Conservation (phyloP, 2,797 vertebrate genomes). For the Pipistrellus kuhlii region DNA sequence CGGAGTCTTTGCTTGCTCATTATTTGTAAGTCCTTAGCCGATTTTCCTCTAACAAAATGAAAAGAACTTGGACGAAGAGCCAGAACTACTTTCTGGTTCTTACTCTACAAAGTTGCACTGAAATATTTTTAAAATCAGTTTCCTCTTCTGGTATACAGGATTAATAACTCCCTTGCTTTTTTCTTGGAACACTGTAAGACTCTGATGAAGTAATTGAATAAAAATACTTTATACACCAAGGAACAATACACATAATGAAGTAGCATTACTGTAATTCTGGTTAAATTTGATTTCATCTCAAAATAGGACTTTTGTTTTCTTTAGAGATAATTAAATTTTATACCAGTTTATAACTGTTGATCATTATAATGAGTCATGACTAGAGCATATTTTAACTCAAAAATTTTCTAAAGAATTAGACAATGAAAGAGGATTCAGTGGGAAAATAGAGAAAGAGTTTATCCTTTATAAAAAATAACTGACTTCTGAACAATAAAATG, state of each 20-base stretch:
- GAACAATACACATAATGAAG: slow-evolving; percentile 1
- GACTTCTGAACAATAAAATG: neutral
- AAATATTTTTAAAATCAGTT: neutral
- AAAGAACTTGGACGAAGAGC: neutral
- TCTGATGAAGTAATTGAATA: slow-evolving; percentile 6
- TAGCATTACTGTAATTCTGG: neutral
- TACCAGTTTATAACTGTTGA: neutral
- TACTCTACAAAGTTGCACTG: neutral
- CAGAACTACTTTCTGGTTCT: neutral
- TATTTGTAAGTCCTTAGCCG: neutral
- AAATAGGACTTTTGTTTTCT: slow-evolving; percentile 36
- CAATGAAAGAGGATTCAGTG: slow-evolving; percentile 1
- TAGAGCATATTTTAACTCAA: slow-evolving; percentile 35
- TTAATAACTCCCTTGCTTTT: neutral
- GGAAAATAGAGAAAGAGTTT: neutral
- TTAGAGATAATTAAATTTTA: slow-evolving; percentile 48
- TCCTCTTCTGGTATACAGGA: neutral
- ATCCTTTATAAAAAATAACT: slow-evolving; percentile 36
- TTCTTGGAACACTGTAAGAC: neutral
- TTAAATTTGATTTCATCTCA: slow-evolving; percentile 17
- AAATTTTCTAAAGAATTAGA: neutral
- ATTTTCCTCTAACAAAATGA: neutral
- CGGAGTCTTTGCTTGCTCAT: neutral
- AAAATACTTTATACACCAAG: slow-evolving; percentile 7
- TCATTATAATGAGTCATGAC: slow-evolving; percentile 1